Conservation (phyloP, 1,140 invertebrate species). For the Leptoteleia sp. region DNA sequence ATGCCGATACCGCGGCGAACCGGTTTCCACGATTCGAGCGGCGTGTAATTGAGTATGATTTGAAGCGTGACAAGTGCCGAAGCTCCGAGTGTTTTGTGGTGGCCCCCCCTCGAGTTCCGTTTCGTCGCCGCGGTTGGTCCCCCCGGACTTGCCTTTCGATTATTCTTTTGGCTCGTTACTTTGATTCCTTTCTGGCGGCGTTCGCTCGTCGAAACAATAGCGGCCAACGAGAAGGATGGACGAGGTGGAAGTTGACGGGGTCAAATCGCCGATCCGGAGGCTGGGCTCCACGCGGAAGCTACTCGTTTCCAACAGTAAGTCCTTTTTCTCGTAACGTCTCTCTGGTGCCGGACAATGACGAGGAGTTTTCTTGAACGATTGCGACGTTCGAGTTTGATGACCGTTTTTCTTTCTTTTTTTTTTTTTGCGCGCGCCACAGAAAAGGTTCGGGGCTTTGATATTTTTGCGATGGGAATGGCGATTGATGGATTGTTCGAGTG, state of each 20-base stretch:
- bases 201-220: constrained; percentile 12
- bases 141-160: background rate
- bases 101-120: constrained; percentile 8
- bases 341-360: constrained; percentile 3
- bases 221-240: constrained; percentile 78
- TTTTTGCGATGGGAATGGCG: no score
- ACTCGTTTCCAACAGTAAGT: constrained; percentile 89
- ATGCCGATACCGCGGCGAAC: constrained; percentile 30
- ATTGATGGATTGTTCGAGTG: no score
- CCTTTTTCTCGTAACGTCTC: constrained; percentile 13
- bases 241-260: constrained; percentile 85
- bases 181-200: background rate
- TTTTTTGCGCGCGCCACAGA: no score
- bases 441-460: no score
- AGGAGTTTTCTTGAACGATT: constrained; percentile 1
- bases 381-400: no score
- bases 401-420: no score
- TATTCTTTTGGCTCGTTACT: background rate
- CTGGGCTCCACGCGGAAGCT: constrained; percentile 90
- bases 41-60: constrained; percentile 43
- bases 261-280: constrained; percentile 88
- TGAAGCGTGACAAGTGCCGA: constrained; percentile 57
- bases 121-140: background rate
- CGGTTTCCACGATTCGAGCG: constrained; percentile 35
- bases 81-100: constrained; percentile 34